phyloP scores from a whole-genome alignment of 2,797 vertebrate genomes.

The Mus spretus region DNA sequence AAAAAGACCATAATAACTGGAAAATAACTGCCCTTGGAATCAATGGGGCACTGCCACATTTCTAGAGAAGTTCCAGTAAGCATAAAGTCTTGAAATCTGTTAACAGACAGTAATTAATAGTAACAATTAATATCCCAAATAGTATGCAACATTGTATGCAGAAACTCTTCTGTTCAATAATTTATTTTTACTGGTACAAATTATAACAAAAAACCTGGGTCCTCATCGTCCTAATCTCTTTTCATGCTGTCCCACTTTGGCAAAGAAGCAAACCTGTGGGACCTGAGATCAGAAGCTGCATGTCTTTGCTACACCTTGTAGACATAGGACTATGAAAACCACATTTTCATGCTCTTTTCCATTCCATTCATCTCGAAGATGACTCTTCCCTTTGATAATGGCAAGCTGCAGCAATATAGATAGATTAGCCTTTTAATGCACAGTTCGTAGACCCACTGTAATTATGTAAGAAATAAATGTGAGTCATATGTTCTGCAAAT shows the following conservation, averaged over 20 bases:
- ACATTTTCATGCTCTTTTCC: neutral
- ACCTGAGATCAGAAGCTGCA: neutral
- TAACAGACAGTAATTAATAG: neutral
- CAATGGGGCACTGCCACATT: neutral
- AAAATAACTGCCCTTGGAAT: neutral
- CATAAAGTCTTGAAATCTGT: neutral
- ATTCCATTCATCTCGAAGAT: neutral
- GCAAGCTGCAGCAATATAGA: neutral
- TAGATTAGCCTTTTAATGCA: neutral
- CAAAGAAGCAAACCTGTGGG: neutral
- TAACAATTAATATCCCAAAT: neutral
- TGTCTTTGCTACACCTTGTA: neutral
- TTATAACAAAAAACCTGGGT: neutral
- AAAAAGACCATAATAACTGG: neutral
- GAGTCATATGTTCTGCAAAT: neutral
- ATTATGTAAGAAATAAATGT: neutral
- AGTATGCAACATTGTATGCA: neutral
- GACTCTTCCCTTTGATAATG: neutral
- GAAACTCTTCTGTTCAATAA: neutral
- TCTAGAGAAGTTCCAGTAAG: neutral
- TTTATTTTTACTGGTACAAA: neutral
- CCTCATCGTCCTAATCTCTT: neutral
- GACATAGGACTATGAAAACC: neutral
- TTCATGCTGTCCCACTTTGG: neutral
- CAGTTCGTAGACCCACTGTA: neutral